phyloP scores from a whole-genome alignment of 1,140 invertebrate species.

The Geopemphigus sp. region DNA sequence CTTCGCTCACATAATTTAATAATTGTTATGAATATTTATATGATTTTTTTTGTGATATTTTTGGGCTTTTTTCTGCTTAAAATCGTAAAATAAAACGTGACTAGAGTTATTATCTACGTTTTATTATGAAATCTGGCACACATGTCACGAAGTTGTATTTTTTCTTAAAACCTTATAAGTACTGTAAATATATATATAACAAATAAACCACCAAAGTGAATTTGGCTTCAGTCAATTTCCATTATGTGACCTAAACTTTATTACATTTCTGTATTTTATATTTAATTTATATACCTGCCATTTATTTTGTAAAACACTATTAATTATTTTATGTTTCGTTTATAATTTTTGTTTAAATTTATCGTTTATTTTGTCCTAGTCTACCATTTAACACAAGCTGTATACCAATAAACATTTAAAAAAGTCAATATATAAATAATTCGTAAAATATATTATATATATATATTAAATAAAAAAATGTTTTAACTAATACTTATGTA shows the following conservation, averaged over 20 bases:
- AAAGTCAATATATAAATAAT: conserved; percentile 2
- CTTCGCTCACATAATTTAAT: conserved; percentile 20
- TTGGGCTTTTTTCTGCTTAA: background rate
- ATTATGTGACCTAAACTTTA: conserved; percentile 12
- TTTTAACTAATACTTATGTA: background rate
- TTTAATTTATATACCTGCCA: background rate
- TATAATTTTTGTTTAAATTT: background rate
- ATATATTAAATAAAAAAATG: conserved; percentile 29
- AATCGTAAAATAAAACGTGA: conserved; percentile 39
- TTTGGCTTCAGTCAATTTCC: conserved; percentile 34
- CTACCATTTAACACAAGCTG: conserved; percentile 24
- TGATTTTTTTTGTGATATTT: conserved; percentile 6
- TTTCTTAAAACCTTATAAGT: conserved; percentile 23
- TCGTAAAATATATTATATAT: background rate
- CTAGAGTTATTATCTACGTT: conserved; percentile 23
- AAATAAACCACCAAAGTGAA: conserved; percentile 17
- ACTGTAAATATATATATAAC: background rate
- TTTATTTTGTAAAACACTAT: conserved; percentile 7
- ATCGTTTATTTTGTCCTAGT: background rate
- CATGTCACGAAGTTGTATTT: conserved; percentile 42
- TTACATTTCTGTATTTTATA: conserved; percentile 7
- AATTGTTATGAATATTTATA: conserved; percentile 39
- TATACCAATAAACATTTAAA: background rate
- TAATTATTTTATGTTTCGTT: background rate
- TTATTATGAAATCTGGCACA: conserved; percentile 41